phyloP scores from a whole-genome alignment of 2,797 vertebrate species.

The Poeciliopsis paucimaculata region DNA sequence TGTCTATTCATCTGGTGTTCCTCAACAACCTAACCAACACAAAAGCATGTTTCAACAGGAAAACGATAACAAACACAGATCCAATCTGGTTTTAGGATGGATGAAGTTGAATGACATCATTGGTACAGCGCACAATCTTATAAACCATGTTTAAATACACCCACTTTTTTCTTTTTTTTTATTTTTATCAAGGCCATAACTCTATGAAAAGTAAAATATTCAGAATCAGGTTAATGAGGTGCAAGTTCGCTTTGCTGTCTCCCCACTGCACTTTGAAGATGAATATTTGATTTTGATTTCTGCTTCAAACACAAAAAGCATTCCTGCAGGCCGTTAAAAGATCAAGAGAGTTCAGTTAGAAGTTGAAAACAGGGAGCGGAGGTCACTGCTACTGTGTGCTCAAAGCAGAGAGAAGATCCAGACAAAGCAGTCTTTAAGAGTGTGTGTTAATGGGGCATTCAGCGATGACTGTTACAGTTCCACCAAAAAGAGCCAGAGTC shows the following conservation, averaged over 20 bases:
- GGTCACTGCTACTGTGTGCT: constrained; percentile 56
- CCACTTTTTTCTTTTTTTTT: background rate
- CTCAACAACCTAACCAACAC: background rate
- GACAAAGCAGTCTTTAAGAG: constrained; percentile 61
- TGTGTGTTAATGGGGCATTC: constrained; percentile 55
- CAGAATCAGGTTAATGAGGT: constrained; percentile 5
- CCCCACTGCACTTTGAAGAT: constrained; percentile 24
- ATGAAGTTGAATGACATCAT: background rate
- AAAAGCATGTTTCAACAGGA: background rate
- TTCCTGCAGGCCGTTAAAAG: constrained; percentile 39
- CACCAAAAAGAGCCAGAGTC: constrained; percentile 37
- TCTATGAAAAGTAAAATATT: constrained; percentile 16
- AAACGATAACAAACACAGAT: background rate
- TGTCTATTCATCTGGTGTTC: background rate
- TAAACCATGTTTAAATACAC: constrained; percentile 23
- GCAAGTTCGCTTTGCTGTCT: constrained; percentile 1
- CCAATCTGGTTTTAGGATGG: background rate
- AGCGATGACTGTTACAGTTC: constrained; percentile 47
- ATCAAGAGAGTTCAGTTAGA: constrained; percentile 44
- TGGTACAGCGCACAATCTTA: background rate
- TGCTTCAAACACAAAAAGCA: constrained; percentile 16
- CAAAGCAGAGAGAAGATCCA: constrained; percentile 42
- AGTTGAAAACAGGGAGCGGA: constrained; percentile 53
- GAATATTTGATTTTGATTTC: constrained; percentile 37
- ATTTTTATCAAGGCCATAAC: background rate